phyloP scores from a whole-genome alignment of 2,113 vertebrate species.

The human (Homo sapiens) region DNA sequence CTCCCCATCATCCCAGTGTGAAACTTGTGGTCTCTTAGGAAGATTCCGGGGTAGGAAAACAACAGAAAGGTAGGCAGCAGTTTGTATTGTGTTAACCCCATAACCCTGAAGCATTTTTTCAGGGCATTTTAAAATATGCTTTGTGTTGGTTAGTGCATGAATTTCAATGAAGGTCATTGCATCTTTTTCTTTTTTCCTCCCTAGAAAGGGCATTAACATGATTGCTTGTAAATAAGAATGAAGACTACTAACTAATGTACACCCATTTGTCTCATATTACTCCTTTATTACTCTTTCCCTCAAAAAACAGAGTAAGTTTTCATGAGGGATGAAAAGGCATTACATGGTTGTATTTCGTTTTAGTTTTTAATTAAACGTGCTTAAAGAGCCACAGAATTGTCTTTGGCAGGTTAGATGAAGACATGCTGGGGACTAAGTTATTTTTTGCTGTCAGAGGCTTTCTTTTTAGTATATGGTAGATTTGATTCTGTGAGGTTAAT shows the following conservation, averaged over 20 bases:
- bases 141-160: constrained; percentile 14
- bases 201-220: neutral
- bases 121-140: constrained; percentile 39
- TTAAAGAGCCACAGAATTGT: neutral
- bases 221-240: neutral
- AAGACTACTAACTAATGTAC: neutral
- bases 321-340: neutral
- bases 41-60: neutral
- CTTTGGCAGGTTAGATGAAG: neutral
- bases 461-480: neutral
- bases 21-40: neutral
- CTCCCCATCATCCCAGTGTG: no score
- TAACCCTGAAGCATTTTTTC: constrained; percentile 1
- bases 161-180: neutral
- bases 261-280: neutral
- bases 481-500: neutral
- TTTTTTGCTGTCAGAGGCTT: neutral
- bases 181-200: neutral
- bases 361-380: constrained; percentile 26
- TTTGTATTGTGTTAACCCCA: constrained; percentile 46
- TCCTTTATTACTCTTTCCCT: neutral
- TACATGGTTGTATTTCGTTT: constrained; percentile 20
- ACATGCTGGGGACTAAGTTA: neutral
- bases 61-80: constrained; percentile 10
- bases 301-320: neutral